Percentiles rank a stretch among this genome's conserved stretches.
Evolutionary conservation across 2,888 invertebrate species (phyloP).

Genomic region (Eucera pruinosa): DNA sequence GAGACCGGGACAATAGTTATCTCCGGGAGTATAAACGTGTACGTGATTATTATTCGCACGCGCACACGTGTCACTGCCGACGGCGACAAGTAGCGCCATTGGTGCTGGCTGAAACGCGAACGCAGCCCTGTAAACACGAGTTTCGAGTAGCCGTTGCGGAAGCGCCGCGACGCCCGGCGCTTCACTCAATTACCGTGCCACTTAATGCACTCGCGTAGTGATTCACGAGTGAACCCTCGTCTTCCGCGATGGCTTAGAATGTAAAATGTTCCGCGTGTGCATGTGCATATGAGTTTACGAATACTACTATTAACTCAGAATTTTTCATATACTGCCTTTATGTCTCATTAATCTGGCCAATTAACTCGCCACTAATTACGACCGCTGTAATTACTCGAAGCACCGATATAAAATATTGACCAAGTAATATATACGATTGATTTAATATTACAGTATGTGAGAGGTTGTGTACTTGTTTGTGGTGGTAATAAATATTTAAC

Average conservation of each 20-base stretch:
- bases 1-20: conserved; percentile 73
- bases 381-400: conserved; percentile 16
- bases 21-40: conserved; percentile 57
- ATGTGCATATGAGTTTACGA: not conserved
- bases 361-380: conserved; percentile 24
- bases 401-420: conserved; percentile 14
- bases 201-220: conserved; percentile 49
- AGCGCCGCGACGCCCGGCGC: conserved; percentile 49
- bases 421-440: conserved; percentile 7
- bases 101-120: conserved; percentile 46
- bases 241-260: conserved; percentile 34
- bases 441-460: not conserved
- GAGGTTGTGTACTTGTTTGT: not conserved
- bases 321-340: conserved; percentile 15
- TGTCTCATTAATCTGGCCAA: conserved; percentile 24
- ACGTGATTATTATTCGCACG: conserved; percentile 68
- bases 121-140: conserved; percentile 32
- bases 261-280: not conserved
- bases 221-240: conserved; percentile 44
- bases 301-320: not conserved
- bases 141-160: conserved; percentile 56
- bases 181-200: conserved; percentile 57
- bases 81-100: conserved; percentile 56
- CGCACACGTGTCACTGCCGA: conserved; percentile 61
- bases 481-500: not conserved